Evolutionary conservation across 2,797 vertebrate species (phyloP), one percentile per base, ranked within the genome.

Genomic region (Pelodytes ibericus): DNA sequence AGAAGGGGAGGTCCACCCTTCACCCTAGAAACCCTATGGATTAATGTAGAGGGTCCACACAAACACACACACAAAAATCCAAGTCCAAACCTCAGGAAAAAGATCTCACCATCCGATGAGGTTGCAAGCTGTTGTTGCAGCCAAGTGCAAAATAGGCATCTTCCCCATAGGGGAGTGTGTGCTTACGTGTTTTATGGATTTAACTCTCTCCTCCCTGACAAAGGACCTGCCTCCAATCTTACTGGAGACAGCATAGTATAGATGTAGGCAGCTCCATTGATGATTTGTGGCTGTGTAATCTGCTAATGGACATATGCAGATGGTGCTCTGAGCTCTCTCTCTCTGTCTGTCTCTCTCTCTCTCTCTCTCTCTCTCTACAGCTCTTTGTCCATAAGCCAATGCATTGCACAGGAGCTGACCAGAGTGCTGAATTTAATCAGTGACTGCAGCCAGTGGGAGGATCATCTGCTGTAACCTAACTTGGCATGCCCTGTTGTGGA

Each of bases 151-250:
- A 29, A 84, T 89, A 89, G 85, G 92, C 86, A 89, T 90, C 91
- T 93, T 91, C 90, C 90, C 91, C 89, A 93, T 89, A 92, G 91
- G 89, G 87, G 89, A 87, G 89, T 86, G 81, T 86, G 86, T 91
- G 94, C 92, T 94, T 91, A 94, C 95, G 94, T 94, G 87, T 90
- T 87, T 39, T 86, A 80, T 82, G 80, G 89, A 83, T 91, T 91
- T 92, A 89, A 93, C 92, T 92, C 93, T 90, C 92, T 92, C 91
- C 91, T 93, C 92, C 89, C 90, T 90, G 85, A 20, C n/a, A 39
- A n/a, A 6, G 33, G 33, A 36, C 1, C 86, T 79, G 83, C 84
- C 86, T 82, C 84, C 83, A 86, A 67, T 71, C 56, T 60, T 26
- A 75, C 65, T 69, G 84, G 83, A 79, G 26, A 77, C 61, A 72